Evolutionary conservation across 2,113 vertebrate species (phyloP), one percentile per base, ranked within the genome.

Genomic region (Anthoscopus minutus): DNA sequence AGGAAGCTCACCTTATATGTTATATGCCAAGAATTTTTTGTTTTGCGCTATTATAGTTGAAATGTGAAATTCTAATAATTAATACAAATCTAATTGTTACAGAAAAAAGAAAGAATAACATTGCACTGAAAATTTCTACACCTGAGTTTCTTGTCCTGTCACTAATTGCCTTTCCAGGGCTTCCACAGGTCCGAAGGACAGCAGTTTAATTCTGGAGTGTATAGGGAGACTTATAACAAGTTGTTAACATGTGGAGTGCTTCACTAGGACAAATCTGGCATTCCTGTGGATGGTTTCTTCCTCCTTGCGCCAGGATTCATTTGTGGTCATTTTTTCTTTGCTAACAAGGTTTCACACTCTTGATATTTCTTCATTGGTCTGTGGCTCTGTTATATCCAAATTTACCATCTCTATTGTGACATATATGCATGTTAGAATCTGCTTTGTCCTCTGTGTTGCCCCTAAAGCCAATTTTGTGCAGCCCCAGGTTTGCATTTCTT

Each of bases 171-270:
- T 4, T 72, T 67, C 25, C 47, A 16, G n/a, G 42, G 24, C n/a
- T 84, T 25, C 40, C 5, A 6, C 37, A 27, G 21, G 3, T 56
- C 27, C 44, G 33, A 50, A 58, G 23, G 37, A 23, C 13, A 45
- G 61, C 18, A 51, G 35, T 35, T 92, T 56, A 35, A 35, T 45
- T 85, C 61, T 44, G 30, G 18, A 12, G 3, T 45, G 6, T 14
- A n/a, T 3, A 1, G 6, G 2, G 21, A 4, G 1, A 16, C 19
- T 66, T 18, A 6, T 1, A 62, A 67, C 16, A 44, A 57, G 30
- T 14, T 81, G 73, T 51, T 33, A 50, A 37, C 28, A 9, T 7
- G 11, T 50, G 27, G 16, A 60, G 18, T 5, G 35, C 27, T 50
- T 67, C 51, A 22, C 15, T 37, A 37, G 37, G 40, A 25, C 25